Percentiles rank a stretch among this genome's conserved stretches.
Evolutionary conservation across 1,140 invertebrate species (phyloP).

Genomic region (Coenobita brevimanus): DNA sequence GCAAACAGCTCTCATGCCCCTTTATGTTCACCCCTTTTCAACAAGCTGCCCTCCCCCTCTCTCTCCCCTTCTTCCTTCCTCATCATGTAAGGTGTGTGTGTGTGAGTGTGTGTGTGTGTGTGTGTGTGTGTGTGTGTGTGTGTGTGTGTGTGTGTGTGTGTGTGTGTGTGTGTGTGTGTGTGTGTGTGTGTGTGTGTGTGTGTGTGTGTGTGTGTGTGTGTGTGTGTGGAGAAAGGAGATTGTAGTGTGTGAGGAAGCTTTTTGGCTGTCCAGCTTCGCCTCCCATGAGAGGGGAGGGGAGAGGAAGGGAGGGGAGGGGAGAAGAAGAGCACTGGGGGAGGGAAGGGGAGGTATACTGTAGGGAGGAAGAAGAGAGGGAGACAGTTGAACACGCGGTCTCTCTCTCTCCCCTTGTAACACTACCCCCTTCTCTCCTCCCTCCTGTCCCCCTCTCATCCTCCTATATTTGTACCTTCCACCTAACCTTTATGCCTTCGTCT

Average conservation of each 20-base stretch:
- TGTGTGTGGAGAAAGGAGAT: too few relatives aligned
- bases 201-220: not conserved
- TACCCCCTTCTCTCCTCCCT: conserved; percentile 8
- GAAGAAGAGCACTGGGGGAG: not conserved
- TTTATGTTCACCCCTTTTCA: not conserved
- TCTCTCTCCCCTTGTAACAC: conserved; percentile 16
- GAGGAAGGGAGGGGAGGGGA: not conserved
- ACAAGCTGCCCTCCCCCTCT: not conserved
- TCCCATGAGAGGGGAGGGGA: too few relatives aligned
- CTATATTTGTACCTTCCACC: too few relatives aligned
- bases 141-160: not conserved
- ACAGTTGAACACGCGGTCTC: not conserved
- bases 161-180: not conserved
- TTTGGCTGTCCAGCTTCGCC: not conserved
- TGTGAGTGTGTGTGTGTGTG: not conserved
- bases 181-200: not conserved
- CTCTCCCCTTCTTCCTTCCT: not conserved
- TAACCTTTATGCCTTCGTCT: too few relatives aligned
- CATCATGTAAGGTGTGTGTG: not conserved
- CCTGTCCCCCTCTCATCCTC: conserved; percentile 1
- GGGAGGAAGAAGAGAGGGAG: not conserved
- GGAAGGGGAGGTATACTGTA: not conserved
- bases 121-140: not conserved
- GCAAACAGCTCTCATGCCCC: not conserved
- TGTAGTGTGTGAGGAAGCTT: not conserved